Base-by-base conservation (phyloP, 2,113 vertebrate genomes). In the Sceloporus tristichus region DNA sequence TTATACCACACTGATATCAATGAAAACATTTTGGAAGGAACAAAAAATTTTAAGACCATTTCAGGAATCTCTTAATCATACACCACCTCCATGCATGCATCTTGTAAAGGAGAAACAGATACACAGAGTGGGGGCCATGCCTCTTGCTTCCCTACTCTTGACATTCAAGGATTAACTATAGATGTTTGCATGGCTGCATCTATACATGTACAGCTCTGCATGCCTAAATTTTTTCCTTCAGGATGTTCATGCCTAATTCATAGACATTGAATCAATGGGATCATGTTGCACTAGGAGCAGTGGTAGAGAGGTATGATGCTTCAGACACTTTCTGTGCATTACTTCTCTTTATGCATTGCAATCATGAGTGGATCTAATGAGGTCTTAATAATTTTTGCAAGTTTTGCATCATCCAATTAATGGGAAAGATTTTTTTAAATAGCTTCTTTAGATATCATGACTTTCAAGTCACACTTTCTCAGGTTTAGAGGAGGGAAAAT, bases 391-490 rank as follows among this genome's bases (percentile, higher is more conserved):
- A 76, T 74, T 40, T 74, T 56, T 82, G 38, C 27, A 42, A 66
- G 54, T 65, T 82, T 75, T 87, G 42, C 48, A 82, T 16, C 19
- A 88, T 53, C n/a, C 74, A 48, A n/a, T n/a, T 18, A 21, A 66
- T 23, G 23, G 40, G 38, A 62, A 74, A 19, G 16, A 66, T 56
- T 42, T 56, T 42, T 79, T 62, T 81, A 48, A 48, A 48, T 48
- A 48, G 48, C 1, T 48, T 7, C 48, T 48, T 25, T 34, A 81
- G 34, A 80, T 48, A n/a, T 34, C 29, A 59, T 80, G 59, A 34
- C 16, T 18, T 21, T 38, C 62, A 40, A 9, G 77, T 65, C 16
- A 5, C 23, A 19, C 5, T 66, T 19, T 3, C 14, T 87, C 88
- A 48, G 48, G 48, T 48, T 48, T 48, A 48, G 48, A 48, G 48